A percentile compares a stretch with the other conserved stretches of the same genome.
These are phyloP conservation scores for Teleiodes luculella DNA, from an alignment of 2,888 invertebrate genomes.

Conservation along the genomic window DNA sequence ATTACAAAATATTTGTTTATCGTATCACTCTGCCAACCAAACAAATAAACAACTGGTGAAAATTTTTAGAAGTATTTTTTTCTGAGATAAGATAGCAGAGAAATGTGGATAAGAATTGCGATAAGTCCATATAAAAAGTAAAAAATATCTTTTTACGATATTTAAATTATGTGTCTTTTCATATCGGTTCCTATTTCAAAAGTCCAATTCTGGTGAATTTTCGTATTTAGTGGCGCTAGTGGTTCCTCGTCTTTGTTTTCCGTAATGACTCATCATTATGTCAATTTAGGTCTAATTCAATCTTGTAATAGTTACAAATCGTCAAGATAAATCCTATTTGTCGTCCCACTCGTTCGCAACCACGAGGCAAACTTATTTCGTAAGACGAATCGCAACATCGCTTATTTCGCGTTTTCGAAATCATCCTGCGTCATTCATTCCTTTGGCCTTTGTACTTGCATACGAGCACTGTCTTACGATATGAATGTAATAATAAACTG, in stretches of 20 bases:
- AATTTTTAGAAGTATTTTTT: slow-evolving; percentile 44
- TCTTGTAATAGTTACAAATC: slow-evolving; percentile 47
- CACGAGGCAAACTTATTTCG: slow-evolving; percentile 69
- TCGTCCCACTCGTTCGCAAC: slow-evolving; percentile 74
- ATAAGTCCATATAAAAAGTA: slow-evolving; percentile 28
- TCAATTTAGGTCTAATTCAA: slow-evolving; percentile 28
- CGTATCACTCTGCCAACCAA: slow-evolving; percentile 46
- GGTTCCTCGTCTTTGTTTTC: slow-evolving; percentile 19
- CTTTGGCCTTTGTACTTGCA: slow-evolving; percentile 48
- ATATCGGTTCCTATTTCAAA: not conserved
- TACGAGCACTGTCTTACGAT: slow-evolving; percentile 29
- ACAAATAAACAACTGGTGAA: slow-evolving; percentile 66
- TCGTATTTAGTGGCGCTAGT: not conserved
- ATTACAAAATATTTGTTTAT: slow-evolving; percentile 65
- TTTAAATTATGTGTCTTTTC: too few relatives aligned
- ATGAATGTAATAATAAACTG: slow-evolving; percentile 12
- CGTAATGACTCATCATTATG: slow-evolving; percentile 19
- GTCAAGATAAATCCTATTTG: slow-evolving; percentile 68
- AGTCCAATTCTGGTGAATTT: not conserved
- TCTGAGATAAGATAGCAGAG: slow-evolving; percentile 61
- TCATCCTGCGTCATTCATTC: slow-evolving; percentile 71
- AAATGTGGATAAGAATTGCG: slow-evolving; percentile 56
- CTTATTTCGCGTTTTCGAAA: slow-evolving; percentile 77
- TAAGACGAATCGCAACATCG: slow-evolving; percentile 74
- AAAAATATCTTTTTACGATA: slow-evolving; percentile 9